Base-by-base conservation (phyloP, 2,888 invertebrate species). In the Leuctra nigra region DNA sequence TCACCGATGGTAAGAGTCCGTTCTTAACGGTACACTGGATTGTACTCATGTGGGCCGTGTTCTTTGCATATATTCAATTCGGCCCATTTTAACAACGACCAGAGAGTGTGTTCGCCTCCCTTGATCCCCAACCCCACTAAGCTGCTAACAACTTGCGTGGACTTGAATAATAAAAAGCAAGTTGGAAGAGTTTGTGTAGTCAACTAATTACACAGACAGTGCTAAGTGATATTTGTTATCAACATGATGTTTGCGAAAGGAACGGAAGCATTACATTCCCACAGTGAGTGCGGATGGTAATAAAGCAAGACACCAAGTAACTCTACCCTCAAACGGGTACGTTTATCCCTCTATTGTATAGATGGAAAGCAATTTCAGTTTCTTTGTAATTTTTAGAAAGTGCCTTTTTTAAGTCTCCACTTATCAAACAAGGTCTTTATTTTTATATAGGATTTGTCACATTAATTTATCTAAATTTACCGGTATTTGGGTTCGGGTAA, bases 1-100 rank as follows among this genome's bases (percentile, higher is more conserved):
- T 94, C 83, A 84, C 97, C 79, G 98, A 99, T 81, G 98, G 99
- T 99, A 91, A 91, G 88, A 84, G 79, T 77, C 77, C 81, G 77
- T 80, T 91, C 78, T 76, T 83, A 80, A 86, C 86, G 81, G 81
- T 88, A 81, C 89, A 92, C 77, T 87, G 91, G 86, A 91, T 94
- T 79, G 83, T 93, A 78, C 83, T 91, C 77, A 91, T 92, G 87
- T 96, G 95, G 95, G 92, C 88, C 77, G 86, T 91, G 72, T 96
- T 89, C 82, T 89, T 92, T 82, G 90, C 86, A 80, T 78, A 88
- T 74, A 80, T 93, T 70, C 66, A 73, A 68, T 75, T 77, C 71
- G 75, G 75, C 68, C 78, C 79, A 64, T 68, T 75, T 64, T 76
- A 74, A 58, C 48, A 35, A 25, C 39, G 22, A 36, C 33, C 25